Evolutionary conservation across 2,888 invertebrate species (phyloP).

Genomic region (Antheraea yamamai): DNA sequence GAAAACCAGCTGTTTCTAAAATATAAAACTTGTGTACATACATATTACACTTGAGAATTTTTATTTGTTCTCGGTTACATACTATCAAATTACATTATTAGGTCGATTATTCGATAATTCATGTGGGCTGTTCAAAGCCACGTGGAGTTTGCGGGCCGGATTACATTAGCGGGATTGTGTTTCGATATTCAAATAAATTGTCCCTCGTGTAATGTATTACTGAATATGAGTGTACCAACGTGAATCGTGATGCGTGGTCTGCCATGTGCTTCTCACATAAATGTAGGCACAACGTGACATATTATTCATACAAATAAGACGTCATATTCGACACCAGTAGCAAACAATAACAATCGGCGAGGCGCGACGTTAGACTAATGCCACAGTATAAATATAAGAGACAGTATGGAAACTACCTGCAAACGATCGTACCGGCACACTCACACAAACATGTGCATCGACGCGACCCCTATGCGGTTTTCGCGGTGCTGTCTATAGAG

Average conservation of each 20-base stretch:
- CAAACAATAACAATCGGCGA: not conserved
- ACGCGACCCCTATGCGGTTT: no score
- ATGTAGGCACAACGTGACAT: slow-evolving; percentile 24
- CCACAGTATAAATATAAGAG: no score
- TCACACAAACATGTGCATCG: no score
- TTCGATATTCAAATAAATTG: slow-evolving; percentile 14
- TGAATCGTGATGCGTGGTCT: slow-evolving; percentile 29
- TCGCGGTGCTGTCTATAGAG: no score
- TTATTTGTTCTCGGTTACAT: not conserved
- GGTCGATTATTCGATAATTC: not conserved
- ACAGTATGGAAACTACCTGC: no score
- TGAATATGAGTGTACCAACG: slow-evolving; percentile 23
- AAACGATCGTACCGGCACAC: no score
- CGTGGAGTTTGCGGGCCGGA: slow-evolving; percentile 12
- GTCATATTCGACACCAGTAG: not conserved
- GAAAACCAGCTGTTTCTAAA: no score
- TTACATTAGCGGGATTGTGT: not conserved
- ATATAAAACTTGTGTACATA: no score
- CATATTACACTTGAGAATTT: no score
- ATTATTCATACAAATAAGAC: slow-evolving; percentile 11
- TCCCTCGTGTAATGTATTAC: slow-evolving; percentile 8
- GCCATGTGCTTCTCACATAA: slow-evolving; percentile 28
- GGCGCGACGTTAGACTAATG: not conserved
- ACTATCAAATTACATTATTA: not conserved
- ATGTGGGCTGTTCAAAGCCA: slow-evolving; percentile 1